Base-by-base conservation (phyloP, 2,113 vertebrate species). In the Gorilla gorilla region DNA sequence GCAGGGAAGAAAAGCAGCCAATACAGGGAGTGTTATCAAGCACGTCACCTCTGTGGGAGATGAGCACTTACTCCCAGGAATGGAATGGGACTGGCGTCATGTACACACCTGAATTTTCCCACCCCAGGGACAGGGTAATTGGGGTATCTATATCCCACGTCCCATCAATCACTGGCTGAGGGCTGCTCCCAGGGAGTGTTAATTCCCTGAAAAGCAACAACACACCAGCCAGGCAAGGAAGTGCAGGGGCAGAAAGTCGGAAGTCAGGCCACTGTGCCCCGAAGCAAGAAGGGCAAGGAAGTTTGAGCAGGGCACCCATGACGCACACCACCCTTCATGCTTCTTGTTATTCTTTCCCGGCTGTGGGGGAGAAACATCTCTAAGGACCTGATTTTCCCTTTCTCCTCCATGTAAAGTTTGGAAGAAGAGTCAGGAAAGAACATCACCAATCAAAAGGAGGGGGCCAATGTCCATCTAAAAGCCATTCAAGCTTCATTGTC, bases 301-400 rank as follows among this genome's bases (percentile, higher is more conserved):
- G 12, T 12, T 20, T 40, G 80, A 20, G 4, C 57, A 48, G 40
- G 45, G 5, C 25, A 40, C 27, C 35, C 25, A 9, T 9, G 3
- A 7, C 0, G 6, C 10, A 11, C 0, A 0, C 27, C 14, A 1
- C 5, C 2, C 38, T 76, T 20, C 5, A 52, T 22, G 64, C 13
- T 91, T 84, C 32, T 13, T 25, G 0, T 12, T 52, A 25, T 38
- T 27, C 50, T 52, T 52, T 43, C 43, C 76, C n/a, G n/a, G 76
- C 22, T 23, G 20, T 48, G 4, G 22, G 43, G 76, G n/a, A 96
- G 57, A 78, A 72, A 61, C 12, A 7, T 32, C 52, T 32, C 17
- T 2, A 38, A 40, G 61, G 27, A 45, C 38, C 22, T 22, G 27
- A 16, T 57, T 85, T 72, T 73, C 43, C 43, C 43, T 64, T 78